Evolutionary conservation across 1,140 invertebrate species (phyloP).

Genomic region (Heliconius hewitsoni): DNA sequence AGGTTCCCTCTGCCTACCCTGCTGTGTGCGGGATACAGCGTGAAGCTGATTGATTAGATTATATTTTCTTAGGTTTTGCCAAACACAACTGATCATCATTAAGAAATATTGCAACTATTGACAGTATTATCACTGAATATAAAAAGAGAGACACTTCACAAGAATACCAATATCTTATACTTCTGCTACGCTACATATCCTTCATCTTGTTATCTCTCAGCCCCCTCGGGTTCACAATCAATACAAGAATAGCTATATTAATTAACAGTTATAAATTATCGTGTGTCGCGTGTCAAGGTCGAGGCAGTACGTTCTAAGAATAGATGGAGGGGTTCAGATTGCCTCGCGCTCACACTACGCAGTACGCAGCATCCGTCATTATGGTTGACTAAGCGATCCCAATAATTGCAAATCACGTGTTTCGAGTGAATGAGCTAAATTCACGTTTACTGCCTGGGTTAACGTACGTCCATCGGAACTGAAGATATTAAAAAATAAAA

Average conservation of each 20-base stretch:
- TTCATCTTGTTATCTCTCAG: not conserved
- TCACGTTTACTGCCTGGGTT: not conserved
- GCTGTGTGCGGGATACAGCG: too few species aligned
- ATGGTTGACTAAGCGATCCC: constrained; percentile 13
- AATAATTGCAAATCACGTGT: constrained; percentile 17
- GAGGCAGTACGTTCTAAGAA: constrained; percentile 24
- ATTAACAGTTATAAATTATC: not conserved
- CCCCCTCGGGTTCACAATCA: not conserved
- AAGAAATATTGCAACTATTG: too few species aligned
- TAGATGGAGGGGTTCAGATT: constrained; percentile 26
- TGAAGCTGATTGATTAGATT: too few species aligned
- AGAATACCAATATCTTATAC: too few species aligned
- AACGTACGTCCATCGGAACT: not conserved
- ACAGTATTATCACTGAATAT: too few species aligned
- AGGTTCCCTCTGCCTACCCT: too few species aligned
- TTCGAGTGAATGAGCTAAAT: constrained; percentile 5
- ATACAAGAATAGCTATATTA: not conserved
- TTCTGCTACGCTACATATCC: not conserved
- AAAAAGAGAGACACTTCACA: too few species aligned
- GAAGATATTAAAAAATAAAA: not conserved
- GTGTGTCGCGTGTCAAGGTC: constrained; percentile 25
- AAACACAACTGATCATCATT: too few species aligned
- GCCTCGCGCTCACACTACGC: constrained; percentile 15
- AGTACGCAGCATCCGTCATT: constrained; percentile 12
- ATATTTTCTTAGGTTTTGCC: too few species aligned